A percentile compares a stretch with the other conserved stretches of the same genome.
phyloP scores from a whole-genome alignment of 2,797 vertebrate genomes.

The Cossypha dichroa region DNA sequence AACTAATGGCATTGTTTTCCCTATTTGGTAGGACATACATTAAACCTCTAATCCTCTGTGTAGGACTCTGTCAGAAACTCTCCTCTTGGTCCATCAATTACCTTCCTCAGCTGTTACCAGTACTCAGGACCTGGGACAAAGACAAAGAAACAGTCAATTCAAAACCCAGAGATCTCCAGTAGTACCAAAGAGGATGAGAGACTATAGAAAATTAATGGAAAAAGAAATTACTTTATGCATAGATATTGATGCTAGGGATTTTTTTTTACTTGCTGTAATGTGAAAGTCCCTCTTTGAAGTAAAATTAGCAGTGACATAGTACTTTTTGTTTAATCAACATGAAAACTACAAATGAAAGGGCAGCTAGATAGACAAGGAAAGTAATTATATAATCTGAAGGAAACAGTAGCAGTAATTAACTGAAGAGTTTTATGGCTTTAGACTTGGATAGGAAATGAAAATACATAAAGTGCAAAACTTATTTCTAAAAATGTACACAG shows the following conservation, averaged over 20 bases:
- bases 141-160: background rate
- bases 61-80: background rate
- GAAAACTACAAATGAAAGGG: conserved; percentile 1
- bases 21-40: background rate
- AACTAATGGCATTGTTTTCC: background rate
- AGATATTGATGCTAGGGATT: background rate
- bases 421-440: background rate
- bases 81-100: background rate
- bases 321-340: conserved; percentile 2
- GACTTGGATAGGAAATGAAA: background rate
- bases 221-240: background rate
- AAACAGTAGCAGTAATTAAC: background rate
- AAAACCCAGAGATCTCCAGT: background rate
- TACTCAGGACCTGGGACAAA: background rate
- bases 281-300: conserved; percentile 10
- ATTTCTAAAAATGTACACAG: background rate
- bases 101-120: background rate
- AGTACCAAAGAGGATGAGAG: background rate
- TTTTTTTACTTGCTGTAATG: background rate
- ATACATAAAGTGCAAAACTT: background rate
- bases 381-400: background rate
- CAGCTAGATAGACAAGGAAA: background rate
- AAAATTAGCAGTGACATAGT: background rate
- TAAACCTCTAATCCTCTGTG: background rate
- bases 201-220: background rate